Evolutionary conservation across 2,113 vertebrate genomes (phyloP).

Genomic region (Cebidichthys violaceus): DNA sequence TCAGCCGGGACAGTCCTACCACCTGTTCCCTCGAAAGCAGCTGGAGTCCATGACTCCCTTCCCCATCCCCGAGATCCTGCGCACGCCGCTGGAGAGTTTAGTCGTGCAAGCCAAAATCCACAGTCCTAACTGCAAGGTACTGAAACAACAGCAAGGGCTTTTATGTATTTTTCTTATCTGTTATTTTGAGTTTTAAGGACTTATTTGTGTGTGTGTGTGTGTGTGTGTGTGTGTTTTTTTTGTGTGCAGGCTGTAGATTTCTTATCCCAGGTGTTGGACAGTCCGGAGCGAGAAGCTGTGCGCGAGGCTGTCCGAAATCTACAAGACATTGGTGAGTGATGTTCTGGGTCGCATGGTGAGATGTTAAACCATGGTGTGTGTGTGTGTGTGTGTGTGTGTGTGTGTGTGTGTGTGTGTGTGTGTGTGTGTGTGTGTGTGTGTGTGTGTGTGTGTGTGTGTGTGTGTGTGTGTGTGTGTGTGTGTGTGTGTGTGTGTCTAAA

Average conservation of each 20-base stretch:
- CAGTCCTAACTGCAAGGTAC: conserved; percentile 91
- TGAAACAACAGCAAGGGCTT: not conserved
- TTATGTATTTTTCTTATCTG: not conserved
- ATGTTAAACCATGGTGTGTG: not conserved
- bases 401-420: not conserved
- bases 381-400: not conserved
- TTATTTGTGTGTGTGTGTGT: not conserved
- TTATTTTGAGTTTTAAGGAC: not conserved
- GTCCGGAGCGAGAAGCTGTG: conserved; percentile 89
- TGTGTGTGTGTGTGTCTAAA: not conserved
- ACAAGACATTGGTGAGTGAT: conserved; percentile 90
- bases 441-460: not conserved
- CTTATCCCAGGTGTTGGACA: conserved; percentile 94
- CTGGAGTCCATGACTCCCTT: conserved; percentile 90
- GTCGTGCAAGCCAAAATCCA: conserved; percentile 97
- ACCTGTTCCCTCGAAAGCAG: conserved; percentile 90
- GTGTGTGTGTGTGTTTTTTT: not conserved
- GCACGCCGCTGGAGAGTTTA: conserved; percentile 95
- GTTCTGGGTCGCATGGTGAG: not conserved
- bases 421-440: not conserved
- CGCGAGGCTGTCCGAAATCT: conserved; percentile 89
- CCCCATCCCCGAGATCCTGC: conserved; percentile 94
- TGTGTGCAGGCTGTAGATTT: conserved; percentile 91
- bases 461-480: not conserved
- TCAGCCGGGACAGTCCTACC: conserved; percentile 94